These are phyloP conservation scores for Allygus modestus DNA, from an alignment of 2,888 invertebrate genomes.

Conservation along the genomic window DNA sequence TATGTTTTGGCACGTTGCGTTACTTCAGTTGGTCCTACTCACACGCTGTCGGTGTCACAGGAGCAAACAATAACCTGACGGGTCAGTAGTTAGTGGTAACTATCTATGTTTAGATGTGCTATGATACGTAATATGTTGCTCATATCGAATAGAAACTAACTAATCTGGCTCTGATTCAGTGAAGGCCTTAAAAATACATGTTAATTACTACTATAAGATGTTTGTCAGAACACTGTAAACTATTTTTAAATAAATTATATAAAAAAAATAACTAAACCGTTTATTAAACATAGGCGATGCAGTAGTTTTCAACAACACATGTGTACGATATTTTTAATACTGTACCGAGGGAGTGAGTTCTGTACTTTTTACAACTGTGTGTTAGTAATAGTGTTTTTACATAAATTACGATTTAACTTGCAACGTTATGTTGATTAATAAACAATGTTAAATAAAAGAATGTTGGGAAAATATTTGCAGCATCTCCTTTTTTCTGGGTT, in stretches of 20 bases:
- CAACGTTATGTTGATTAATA: conserved; percentile 55
- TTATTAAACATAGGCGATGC: conserved; percentile 47
- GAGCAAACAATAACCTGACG: conserved; percentile 56
- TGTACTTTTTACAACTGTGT: conserved; percentile 58
- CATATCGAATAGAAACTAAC: conserved; percentile 47
- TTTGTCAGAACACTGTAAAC: conserved; percentile 57
- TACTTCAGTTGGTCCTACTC: conserved; percentile 31
- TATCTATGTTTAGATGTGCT: conserved; percentile 58
- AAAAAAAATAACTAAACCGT: conserved; percentile 53
- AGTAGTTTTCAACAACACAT: conserved; percentile 25
- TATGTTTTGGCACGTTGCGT: conserved; percentile 59
- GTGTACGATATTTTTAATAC: conserved; percentile 57
- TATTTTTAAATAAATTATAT: conserved; percentile 60
- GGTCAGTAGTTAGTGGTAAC: conserved; percentile 36
- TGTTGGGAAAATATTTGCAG: conserved; percentile 47
- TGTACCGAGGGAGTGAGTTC: conserved; percentile 18
- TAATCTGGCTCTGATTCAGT: conserved; percentile 48
- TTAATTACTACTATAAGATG: conserved; percentile 59
- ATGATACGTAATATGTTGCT: conserved; percentile 49
- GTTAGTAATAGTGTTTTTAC: conserved; percentile 52
- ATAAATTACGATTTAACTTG: conserved; percentile 55
- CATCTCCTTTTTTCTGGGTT: conserved; percentile 17
- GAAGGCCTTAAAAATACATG: conserved; percentile 62
- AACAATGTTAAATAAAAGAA: conserved; percentile 43
- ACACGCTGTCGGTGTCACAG: neutral